These are phyloP conservation scores for Microctonus aethiopoides DNA, from an alignment of 2,888 invertebrate genomes.

Conservation along the genomic window DNA sequence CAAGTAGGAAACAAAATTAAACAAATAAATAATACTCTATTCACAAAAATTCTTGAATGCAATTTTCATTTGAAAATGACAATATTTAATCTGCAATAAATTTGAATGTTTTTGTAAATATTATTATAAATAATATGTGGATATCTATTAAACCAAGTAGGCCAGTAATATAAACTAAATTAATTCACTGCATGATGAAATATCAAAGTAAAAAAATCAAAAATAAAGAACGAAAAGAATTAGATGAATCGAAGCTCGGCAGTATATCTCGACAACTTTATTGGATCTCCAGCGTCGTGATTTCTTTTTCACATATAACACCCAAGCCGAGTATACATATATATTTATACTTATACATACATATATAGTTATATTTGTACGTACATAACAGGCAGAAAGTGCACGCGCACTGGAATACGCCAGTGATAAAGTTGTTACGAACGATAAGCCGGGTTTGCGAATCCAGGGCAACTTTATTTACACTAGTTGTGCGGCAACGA, in stretches of 20 bases:
- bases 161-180: neutral
- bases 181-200: conserved; percentile 2
- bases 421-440: conserved; percentile 48
- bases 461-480: conserved; percentile 46
- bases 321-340: neutral
- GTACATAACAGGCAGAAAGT: conserved; percentile 11
- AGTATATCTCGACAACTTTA: conserved; percentile 28
- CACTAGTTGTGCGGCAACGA: conserved; percentile 34
- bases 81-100: too few relatives aligned
- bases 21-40: too few relatives aligned
- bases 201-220: conserved; percentile 1
- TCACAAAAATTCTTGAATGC: too few relatives aligned
- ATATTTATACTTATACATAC: neutral
- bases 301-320: conserved; percentile 28
- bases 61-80: too few relatives aligned
- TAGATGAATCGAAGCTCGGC: conserved; percentile 23
- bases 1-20: too few relatives aligned
- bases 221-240: conserved; percentile 17
- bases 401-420: conserved; percentile 42
- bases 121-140: too few relatives aligned
- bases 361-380: neutral
- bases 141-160: too few relatives aligned
- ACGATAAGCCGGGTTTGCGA: conserved; percentile 41
- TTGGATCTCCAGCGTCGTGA: conserved; percentile 30
- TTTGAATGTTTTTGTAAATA: too few relatives aligned